Evolutionary conservation across 2,888 invertebrate species (phyloP), one percentile per base, ranked within the genome.

Genomic region (Shargacucullia verbasci): DNA sequence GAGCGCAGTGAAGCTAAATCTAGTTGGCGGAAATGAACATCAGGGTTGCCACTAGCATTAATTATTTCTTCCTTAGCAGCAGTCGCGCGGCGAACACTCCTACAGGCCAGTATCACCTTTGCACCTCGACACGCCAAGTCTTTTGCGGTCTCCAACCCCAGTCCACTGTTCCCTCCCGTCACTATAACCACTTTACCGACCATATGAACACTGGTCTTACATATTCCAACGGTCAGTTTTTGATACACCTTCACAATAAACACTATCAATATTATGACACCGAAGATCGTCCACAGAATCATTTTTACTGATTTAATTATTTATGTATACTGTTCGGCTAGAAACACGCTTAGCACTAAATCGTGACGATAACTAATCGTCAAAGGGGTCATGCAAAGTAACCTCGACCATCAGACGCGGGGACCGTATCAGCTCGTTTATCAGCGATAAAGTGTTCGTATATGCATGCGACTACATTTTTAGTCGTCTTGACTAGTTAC

Each of bases 131-230:
- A 83, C 3, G 94, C 94, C 63, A 95, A 78, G 59, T 95, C 93
- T 55, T 89, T 89, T 0, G 95, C 95, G 0, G 94, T 94, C 77
- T 94, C 95, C 33, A 94, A 83, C 2, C 95, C 95, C 14, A 95
- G 89, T 1, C 95, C 95, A 76, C 92, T 81, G 53, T 92, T 93
- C 1, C 89, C 93, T 14, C 93, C 94, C 0, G 94, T 93, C 67
- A 94, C 85, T 69, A 94, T 85, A 45, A 90, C 92, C 6, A 91
- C 90, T 85, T 92, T 92, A 11, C 92, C 93, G 2, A 92, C 90
- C 89, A 94, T 89, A 56, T 93, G 92, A 48, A 87, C 89, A 82
- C 88, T 91, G 31, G 88, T 87, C 54, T 82, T 84, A 72, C 94
- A 94, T 74, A 91, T 84, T 54, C 90, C 89, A 40, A 87, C 82